Evolutionary conservation across 2,113 vertebrate genomes (phyloP).

Genomic region (Urocynchramus pylzowi): DNA sequence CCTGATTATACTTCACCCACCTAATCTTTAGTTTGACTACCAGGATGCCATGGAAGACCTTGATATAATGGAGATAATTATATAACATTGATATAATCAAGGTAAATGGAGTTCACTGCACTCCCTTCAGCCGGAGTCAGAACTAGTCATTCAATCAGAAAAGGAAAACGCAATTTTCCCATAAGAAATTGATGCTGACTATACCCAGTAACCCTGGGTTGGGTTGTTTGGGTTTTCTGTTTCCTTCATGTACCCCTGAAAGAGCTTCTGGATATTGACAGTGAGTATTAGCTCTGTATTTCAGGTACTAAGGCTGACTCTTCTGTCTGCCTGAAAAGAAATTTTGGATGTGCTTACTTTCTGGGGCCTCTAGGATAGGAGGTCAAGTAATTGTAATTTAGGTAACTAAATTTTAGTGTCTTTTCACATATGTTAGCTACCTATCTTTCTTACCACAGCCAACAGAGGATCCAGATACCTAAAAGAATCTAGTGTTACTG

Average conservation of each 20-base stretch:
- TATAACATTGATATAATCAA: not conserved
- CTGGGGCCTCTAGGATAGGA: not conserved
- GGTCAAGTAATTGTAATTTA: not conserved
- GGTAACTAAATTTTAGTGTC: not conserved
- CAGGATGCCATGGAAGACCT: not conserved
- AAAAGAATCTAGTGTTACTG: not conserved
- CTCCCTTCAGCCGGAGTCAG: not conserved
- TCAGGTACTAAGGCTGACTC: not conserved
- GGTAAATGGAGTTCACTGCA: not conserved
- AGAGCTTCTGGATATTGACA: not conserved
- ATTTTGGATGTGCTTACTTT: not conserved
- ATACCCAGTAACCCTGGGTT: not conserved
- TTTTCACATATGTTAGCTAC: not conserved
- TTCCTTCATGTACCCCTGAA: not conserved
- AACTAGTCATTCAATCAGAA: not conserved
- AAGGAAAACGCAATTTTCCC: not conserved
- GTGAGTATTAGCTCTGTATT: not conserved
- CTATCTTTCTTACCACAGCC: not conserved
- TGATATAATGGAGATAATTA: not conserved
- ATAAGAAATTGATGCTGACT: not conserved
- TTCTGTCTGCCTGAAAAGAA: not conserved
- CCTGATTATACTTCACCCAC: not conserved
- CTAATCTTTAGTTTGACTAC: not conserved
- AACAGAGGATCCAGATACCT: not conserved
- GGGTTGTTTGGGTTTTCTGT: not conserved